Base-by-base conservation (phyloP, 1,140 invertebrate genomes). In the Ceratosolen solmsi region DNA sequence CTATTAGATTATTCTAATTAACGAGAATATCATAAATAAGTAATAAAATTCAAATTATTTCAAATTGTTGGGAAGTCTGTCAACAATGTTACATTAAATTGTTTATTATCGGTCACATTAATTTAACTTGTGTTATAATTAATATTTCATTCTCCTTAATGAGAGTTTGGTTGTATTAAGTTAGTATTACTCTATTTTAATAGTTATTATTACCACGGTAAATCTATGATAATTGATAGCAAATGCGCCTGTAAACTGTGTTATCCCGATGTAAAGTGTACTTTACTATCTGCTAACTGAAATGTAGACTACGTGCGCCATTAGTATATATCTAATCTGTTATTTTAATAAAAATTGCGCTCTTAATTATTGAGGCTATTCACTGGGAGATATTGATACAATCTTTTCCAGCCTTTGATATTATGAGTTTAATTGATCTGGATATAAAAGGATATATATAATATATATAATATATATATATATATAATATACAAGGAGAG, bases 331-430 rank as follows among this genome's bases (percentile, higher is more conserved):
- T 20, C 11, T 36, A 70, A 70, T 46, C 49, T 70, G 76, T 79
- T 79, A 70, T 70, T 79, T 46, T 56, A 79, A 79, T 79, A 79
- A 46, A 79, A 36, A 58, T 71, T 79, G 68, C 33, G 20, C 33
- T 27, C n/a, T 79, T 79, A 79, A 71, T 79, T 79, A 71, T 71
- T 11, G 17, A 41, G 58, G n/a, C 77, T 25, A 79, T 41, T 68
- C n/a, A 17, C 36, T 4, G 20, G 22, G 33, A 76, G 74, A 75
- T 38, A 76, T 36, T 71, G 56, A 63, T 76, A 76, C 33, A 25
- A 65, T 49, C 76, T 70, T 5, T 15, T 17, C 4, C 13, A 8
- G n/a, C 22, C 51, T 60, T 60, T 51, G 60, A 41, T 20, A 30
- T 1, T 20, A 49, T 3, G 22, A 30, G 60, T 63, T 63, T 63